phyloP scores from a whole-genome alignment of 2,888 invertebrate genomes.

The Nymphalis urticae region DNA sequence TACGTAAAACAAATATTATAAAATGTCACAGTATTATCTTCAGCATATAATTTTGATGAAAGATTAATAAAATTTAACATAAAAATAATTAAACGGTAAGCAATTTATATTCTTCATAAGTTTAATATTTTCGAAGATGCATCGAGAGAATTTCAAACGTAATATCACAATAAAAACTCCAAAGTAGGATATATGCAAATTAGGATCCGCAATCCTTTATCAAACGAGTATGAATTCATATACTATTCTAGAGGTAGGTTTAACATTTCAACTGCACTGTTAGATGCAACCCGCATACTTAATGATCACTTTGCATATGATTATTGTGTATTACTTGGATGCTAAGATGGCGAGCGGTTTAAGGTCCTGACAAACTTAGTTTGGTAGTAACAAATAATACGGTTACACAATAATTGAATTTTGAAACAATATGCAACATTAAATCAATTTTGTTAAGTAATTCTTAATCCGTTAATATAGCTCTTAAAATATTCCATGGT shows the following conservation, averaged over 20 bases:
- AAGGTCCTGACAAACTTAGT: conserved; percentile 34
- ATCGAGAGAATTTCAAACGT: conserved; percentile 27
- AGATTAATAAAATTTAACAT: neutral
- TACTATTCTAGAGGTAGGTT: conserved; percentile 36
- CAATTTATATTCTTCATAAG: conserved; percentile 15
- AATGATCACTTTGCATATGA: conserved; percentile 51
- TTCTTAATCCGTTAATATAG: conserved; percentile 2
- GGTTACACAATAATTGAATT: conserved; percentile 24
- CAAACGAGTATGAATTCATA: conserved; percentile 37
- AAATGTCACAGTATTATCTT: conserved; percentile 13
- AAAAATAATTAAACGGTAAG: neutral
- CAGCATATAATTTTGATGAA: neutral
- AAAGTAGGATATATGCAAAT: conserved; percentile 36
- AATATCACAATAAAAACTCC: conserved; percentile 31
- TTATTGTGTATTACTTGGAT: conserved; percentile 45
- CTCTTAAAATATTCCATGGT: no score
- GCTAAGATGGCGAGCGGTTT: conserved; percentile 39
- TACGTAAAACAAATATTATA: conserved; percentile 22
- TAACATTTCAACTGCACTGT: conserved; percentile 43
- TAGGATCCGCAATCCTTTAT: conserved; percentile 38
- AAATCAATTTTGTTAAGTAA: conserved; percentile 9
- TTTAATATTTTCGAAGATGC: conserved; percentile 21
- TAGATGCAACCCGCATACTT: conserved; percentile 50
- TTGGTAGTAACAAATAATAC: conserved; percentile 28
- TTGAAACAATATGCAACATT: conserved; percentile 15